These are phyloP conservation scores for Genyomyrus donnyi DNA, from an alignment of 2,113 vertebrate species.

Conservation along the genomic window DNA sequence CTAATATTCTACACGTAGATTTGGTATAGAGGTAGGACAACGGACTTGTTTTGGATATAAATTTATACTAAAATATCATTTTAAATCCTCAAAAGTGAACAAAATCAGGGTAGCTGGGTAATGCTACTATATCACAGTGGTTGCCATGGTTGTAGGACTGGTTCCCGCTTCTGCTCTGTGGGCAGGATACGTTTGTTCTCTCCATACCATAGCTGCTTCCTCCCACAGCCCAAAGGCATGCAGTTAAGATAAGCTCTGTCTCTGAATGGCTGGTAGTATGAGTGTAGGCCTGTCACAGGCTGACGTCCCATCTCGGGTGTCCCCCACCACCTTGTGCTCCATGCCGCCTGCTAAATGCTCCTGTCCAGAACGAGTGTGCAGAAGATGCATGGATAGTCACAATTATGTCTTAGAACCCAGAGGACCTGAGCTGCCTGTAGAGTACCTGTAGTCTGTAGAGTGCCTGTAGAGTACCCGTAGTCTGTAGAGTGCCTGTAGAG, in stretches of 20 bases:
- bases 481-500: too few relatives aligned
- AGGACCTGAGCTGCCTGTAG: background rate
- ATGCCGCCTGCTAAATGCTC: background rate
- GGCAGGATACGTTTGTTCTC: background rate
- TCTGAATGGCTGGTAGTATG: background rate
- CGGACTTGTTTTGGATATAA: background rate
- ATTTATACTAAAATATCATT: background rate
- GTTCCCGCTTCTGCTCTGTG: background rate
- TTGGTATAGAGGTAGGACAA: background rate
- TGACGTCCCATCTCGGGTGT: background rate
- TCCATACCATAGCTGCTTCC: background rate
- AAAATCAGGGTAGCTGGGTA: background rate
- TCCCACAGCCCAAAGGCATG: background rate
- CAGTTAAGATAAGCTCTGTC: background rate
- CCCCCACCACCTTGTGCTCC: background rate
- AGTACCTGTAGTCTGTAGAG: background rate
- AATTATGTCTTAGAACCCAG: background rate
- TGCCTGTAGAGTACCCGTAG: too few relatives aligned
- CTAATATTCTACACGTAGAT: background rate
- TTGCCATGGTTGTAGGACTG: background rate
- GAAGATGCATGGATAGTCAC: background rate
- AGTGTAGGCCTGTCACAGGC: background rate
- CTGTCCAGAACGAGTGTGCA: background rate
- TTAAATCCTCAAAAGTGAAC: background rate
- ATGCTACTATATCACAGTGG: background rate